Base-by-base conservation (phyloP, 2,888 invertebrate genomes). In the Merodon equestris region DNA sequence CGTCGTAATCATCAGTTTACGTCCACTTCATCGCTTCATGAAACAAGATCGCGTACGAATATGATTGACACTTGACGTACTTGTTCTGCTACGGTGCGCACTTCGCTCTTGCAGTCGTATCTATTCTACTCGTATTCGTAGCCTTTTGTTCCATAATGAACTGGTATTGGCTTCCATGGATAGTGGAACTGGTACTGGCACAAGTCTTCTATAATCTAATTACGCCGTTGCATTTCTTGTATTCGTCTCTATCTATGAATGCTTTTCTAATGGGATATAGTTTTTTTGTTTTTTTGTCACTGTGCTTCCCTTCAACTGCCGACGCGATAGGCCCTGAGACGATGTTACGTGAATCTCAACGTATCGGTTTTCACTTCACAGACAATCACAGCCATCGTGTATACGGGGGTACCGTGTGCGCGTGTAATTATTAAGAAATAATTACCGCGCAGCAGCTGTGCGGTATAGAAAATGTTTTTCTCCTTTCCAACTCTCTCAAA, bases 371-470 rank as follows among this genome's bases (percentile, higher is more conserved):
- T 63, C 58, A 68, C 63, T 63, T 72, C 77, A 7, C 10, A 56
- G 12, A 54, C 47, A 47, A 75, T 64, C 66, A 60, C 36, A 64
- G 36, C 34, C 34, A 44, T 56, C 54, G 18, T 19, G 12, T 13
- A 14, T n/a, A n/a, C n/a, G n/a, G 34, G 64, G 73, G 40, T 56
- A 51, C 60, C 47, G 34, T 51, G 50, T 51, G 66, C 47, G 63
- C 67, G 53, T 40, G 53, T 77, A 67, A 63, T 77, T 73, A 77
- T 77, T 73, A 73, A 72, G 67, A 72, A 77, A 77, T 73, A 77
- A 73, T 77, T 72, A 70, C 47, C 53, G 40, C 63, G 48, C 70
- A 60, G 53, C 58, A 61, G 66, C 63, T 36, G 66, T 76, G 72
- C 47, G 67, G 72, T 77, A 68, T 42, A 77, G 56, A 72, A 66